These are phyloP conservation scores for Deilephila elpenor DNA, from an alignment of 2,888 invertebrate species.

Conservation along the genomic window DNA sequence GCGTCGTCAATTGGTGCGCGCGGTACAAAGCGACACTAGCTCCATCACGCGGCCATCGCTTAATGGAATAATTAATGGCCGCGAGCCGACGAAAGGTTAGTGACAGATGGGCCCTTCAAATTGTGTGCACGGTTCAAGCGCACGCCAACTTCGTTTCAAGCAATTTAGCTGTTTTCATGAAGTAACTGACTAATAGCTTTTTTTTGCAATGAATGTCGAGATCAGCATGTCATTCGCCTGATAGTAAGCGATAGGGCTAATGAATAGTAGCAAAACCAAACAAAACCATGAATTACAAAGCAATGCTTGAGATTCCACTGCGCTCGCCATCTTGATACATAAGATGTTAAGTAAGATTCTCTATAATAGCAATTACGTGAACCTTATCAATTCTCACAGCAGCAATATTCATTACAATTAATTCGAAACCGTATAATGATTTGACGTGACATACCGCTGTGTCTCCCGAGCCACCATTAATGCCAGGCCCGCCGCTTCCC, in stretches of 20 bases:
- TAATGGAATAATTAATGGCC: constrained; percentile 82
- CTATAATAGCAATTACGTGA: no score
- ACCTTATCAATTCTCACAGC: not conserved
- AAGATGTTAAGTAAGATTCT: no score
- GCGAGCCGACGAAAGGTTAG: constrained; percentile 65
- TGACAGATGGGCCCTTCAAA: constrained; percentile 61
- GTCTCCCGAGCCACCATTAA: constrained; percentile 31
- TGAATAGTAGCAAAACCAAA: no score
- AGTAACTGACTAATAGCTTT: not conserved
- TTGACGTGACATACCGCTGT: not conserved
- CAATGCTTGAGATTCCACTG: no score
- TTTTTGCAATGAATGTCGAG: no score
- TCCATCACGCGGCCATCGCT: constrained; percentile 69
- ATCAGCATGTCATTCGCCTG: no score
- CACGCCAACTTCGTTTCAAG: constrained; percentile 7
- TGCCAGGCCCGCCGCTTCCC: constrained; percentile 35
- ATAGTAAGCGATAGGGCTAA: no score
- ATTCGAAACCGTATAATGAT: not conserved
- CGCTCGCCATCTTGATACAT: no score
- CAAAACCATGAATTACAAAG: no score
- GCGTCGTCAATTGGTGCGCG: not conserved
- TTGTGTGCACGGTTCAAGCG: constrained; percentile 34
- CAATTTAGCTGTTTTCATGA: constrained; percentile 11
- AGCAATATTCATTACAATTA: not conserved
- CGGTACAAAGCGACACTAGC: constrained; percentile 12